Base-by-base conservation (phyloP, 2,888 invertebrate species). In the Phanerotoma sp. region DNA sequence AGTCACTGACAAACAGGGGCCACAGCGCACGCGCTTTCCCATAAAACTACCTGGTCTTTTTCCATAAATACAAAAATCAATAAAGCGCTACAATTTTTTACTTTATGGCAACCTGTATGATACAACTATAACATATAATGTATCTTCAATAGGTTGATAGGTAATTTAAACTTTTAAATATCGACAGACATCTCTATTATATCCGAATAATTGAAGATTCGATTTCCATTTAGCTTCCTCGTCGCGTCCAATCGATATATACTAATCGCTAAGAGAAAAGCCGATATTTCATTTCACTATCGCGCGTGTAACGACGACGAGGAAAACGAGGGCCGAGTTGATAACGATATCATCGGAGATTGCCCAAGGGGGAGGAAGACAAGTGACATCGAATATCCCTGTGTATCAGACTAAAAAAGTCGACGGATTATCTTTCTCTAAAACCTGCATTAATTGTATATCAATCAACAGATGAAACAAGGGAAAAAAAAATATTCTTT, bases 211-310 rank as follows among this genome's bases (percentile, higher is more conserved):
- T 16, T 25, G 21, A 25, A 37, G 37, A 47, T 47, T 47, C 37
- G 37, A 38, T 47, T 47, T 25, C 37, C 47, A 47, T 47, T 37
- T 28, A 28, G 47, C 21, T 21, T 46, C 33, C 46, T 46, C 22
- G 32, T 46, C 33, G 33, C 41, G 22, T 30, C n/a, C 35, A 53
- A 53, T 48, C 47, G 53, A 53, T 48, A 33, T 13, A 37, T 37
- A 48, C 46, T 50, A 55, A 54, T 60, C 54, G 60, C 40, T 22
- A 52, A 35, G 45, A 45, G 46, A 54, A 55, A 55, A 50, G 33
- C 41, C 56, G 45, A 55, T 61, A 58, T 61, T 61, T 58, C 58
- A 58, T 51, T 55, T 57, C 51, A 22, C 45, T 55, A 54, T 61
- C 41, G 52, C 42, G 49, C 16, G 37, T 41, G 25, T 53, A 47